Evolutionary conservation across 2,888 invertebrate genomes (phyloP).

Genomic region (Agrilus mali): DNA sequence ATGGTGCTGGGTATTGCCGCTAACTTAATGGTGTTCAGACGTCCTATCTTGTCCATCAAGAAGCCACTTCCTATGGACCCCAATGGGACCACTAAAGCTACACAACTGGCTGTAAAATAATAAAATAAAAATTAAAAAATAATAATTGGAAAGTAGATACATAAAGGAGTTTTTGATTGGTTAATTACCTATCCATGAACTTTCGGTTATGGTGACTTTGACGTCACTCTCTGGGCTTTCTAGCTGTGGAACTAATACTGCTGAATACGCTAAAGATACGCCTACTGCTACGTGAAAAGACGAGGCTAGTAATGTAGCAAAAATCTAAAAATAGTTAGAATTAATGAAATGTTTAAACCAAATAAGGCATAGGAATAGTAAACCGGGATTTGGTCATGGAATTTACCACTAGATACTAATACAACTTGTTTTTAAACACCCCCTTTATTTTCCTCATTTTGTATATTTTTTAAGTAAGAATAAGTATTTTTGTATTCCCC

Average conservation of each 20-base stretch:
- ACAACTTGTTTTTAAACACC: too few relatives aligned
- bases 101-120: conserved; percentile 42
- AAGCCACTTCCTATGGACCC: conserved; percentile 42
- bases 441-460: too few relatives aligned
- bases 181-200: conserved; percentile 44
- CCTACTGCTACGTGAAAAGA: conserved; percentile 48
- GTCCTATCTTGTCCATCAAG: conserved; percentile 42
- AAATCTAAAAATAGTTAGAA: conserved; percentile 34
- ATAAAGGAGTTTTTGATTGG: conserved; percentile 2
- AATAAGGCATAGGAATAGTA: neutral
- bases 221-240: conserved; percentile 23
- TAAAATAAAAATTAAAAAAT: conserved; percentile 3
- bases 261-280: conserved; percentile 44
- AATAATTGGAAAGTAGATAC: neutral
- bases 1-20: conserved; percentile 40
- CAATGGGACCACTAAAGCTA: conserved; percentile 41
- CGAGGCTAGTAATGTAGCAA: conserved; percentile 40
- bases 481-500: neutral
- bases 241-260: conserved; percentile 41
- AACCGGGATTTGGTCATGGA: neutral
- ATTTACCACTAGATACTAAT: too few relatives aligned
- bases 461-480: too few relatives aligned
- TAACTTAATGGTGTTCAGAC: conserved; percentile 42
- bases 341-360: neutral
- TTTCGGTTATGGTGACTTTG: conserved; percentile 29